Percentiles rank a stretch among this genome's conserved stretches.
These are phyloP conservation scores for Scomberomorus guttatus DNA, from an alignment of 2,797 vertebrate species.

Conservation along the genomic window DNA sequence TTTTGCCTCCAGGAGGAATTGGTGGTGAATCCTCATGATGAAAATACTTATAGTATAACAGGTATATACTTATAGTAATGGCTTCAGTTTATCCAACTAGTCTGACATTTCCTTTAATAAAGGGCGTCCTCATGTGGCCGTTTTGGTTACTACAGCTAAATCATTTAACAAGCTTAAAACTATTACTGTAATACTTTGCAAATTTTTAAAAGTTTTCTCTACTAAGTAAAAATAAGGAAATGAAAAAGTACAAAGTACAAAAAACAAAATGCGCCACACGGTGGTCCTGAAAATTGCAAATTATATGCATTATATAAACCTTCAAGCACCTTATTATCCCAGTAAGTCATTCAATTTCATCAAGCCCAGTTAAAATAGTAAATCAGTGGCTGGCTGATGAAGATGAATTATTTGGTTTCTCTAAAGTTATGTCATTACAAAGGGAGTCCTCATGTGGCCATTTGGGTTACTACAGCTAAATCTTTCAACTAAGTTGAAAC, in stretches of 20 bases:
- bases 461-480: conserved; percentile 36
- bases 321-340: not conserved
- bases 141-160: conserved; percentile 36
- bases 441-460: conserved; percentile 66
- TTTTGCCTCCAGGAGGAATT: conserved; percentile 10
- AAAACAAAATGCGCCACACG: not conserved
- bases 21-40: not conserved
- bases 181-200: not conserved
- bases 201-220: too few relatives aligned
- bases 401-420: not conserved
- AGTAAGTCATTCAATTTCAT: not conserved
- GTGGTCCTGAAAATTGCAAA: not conserved
- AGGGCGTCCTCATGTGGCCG: conserved; percentile 69
- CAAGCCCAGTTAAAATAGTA: not conserved
- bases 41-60: conserved; percentile 11
- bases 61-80: not conserved
- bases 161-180: fast-evolving
- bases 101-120: conserved; percentile 1
- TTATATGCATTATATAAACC: too few relatives aligned
- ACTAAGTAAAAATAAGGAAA: not conserved
- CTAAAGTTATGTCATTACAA: conserved; percentile 1
- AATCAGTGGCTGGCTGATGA: not conserved
- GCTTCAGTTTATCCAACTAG: not conserved
- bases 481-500: fast-evolving
- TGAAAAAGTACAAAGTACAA: not conserved